Evolutionary conservation across 2,888 invertebrate species (phyloP).

Genomic region (Maniola hyperantus): DNA sequence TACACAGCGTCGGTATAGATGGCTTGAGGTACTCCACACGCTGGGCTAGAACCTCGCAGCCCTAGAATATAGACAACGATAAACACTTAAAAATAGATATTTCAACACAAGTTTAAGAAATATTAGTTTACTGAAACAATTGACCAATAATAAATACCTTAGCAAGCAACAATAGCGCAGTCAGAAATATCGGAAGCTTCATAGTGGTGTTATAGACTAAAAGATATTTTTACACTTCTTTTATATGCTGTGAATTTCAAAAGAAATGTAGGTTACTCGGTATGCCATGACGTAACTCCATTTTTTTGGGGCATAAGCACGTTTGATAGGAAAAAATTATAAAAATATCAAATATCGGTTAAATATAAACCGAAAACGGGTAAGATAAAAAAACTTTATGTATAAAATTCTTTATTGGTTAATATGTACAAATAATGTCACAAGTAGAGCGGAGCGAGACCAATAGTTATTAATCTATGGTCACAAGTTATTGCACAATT

Average conservation of each 20-base stretch:
- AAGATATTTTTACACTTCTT: constrained; percentile 46
- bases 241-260: constrained; percentile 67
- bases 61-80: constrained; percentile 38
- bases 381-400: too few relatives aligned
- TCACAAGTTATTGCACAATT: too few relatives aligned
- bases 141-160: constrained; percentile 39
- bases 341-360: constrained; percentile 1
- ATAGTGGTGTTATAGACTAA: constrained; percentile 58
- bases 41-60: constrained; percentile 36
- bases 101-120: background rate
- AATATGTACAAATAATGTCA: background rate
- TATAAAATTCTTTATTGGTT: background rate
- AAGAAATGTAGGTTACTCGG: constrained; percentile 57
- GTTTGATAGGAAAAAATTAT: constrained; percentile 43
- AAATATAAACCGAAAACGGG: too few relatives aligned
- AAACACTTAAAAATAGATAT: background rate
- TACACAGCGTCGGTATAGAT: constrained; percentile 30
- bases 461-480: too few relatives aligned
- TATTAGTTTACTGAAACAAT: background rate
- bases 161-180: constrained; percentile 37
- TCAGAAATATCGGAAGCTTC: constrained; percentile 46
- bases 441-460: too few relatives aligned
- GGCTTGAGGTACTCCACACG: constrained; percentile 39
- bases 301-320: constrained; percentile 52
- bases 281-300: constrained; percentile 50